phyloP scores from a whole-genome alignment of 1,140 invertebrate species.

The Magallana angulata region DNA sequence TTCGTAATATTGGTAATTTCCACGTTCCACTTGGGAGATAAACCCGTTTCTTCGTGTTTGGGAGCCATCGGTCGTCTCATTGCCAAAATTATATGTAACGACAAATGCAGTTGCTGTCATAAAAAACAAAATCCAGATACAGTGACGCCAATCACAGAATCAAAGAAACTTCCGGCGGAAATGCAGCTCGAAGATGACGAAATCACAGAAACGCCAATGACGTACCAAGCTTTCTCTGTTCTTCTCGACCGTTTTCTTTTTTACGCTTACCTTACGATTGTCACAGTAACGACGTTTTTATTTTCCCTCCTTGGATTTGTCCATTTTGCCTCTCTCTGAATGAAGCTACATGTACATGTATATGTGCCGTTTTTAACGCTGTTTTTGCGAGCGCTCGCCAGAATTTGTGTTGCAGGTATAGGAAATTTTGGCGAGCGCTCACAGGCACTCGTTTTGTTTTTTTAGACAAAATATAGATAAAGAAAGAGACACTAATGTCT shows the following conservation, averaged over 20 bases:
- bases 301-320: conserved; percentile 2
- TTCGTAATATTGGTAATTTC: conserved; percentile 44
- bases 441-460: too few relatives aligned
- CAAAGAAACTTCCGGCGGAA: not conserved
- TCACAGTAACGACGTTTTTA: not conserved
- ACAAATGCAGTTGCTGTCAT: conserved; percentile 37
- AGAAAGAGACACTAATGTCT: too few relatives aligned
- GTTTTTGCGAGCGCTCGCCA: too few relatives aligned
- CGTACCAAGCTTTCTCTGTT: conserved; percentile 29
- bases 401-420: not conserved
- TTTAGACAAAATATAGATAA: too few relatives aligned
- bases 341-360: too few relatives aligned
- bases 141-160: not conserved
- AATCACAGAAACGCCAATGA: not conserved
- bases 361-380: not conserved
- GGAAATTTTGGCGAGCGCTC: not conserved
- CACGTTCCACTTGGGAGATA: conserved; percentile 11
- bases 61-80: not conserved
- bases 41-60: conserved; percentile 42
- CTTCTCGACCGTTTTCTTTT: conserved; percentile 48
- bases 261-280: conserved; percentile 16
- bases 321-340: not conserved
- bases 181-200: conserved; percentile 1
- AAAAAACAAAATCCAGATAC: not conserved
- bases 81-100: not conserved